A percentile compares a stretch with the other conserved stretches of the same genome.
phyloP scores from a whole-genome alignment of 2,888 invertebrate genomes.

The Lissonota sp. region DNA sequence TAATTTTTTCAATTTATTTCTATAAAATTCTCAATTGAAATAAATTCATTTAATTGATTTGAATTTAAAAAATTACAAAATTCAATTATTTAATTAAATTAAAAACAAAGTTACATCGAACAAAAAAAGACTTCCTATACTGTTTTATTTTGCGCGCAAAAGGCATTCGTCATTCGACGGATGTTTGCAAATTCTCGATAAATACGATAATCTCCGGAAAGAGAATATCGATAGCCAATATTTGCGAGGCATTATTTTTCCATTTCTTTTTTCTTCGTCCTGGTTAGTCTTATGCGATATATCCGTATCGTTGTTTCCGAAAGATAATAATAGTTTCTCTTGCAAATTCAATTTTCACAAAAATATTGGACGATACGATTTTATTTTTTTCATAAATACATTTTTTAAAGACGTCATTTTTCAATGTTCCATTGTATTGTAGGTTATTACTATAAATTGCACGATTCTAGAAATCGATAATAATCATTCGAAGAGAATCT shows the following conservation, averaged over 20 bases:
- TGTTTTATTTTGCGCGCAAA: background rate
- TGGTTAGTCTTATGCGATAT: background rate
- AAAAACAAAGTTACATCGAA: background rate
- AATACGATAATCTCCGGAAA: slow-evolving; percentile 34
- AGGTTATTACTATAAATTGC: background rate
- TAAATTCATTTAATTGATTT: no score
- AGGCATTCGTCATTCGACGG: slow-evolving; percentile 12
- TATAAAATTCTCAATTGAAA: no score
- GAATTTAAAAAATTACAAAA: no score
- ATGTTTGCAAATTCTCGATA: slow-evolving; percentile 42
- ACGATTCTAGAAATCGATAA: background rate
- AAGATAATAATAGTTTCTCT: slow-evolving; percentile 42
- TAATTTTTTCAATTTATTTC: no score
- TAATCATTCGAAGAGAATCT: background rate
- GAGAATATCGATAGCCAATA: slow-evolving; percentile 8
- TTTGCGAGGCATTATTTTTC: slow-evolving; percentile 10
- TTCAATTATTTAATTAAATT: no score
- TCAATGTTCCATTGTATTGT: background rate
- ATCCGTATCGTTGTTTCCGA: slow-evolving; percentile 24
- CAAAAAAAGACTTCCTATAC: background rate
- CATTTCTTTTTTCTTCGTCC: slow-evolving; percentile 1
- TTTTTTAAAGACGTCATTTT: no score
- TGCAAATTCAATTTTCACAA: slow-evolving; percentile 18
- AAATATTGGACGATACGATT: slow-evolving; percentile 10
- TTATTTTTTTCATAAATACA: background rate